Percentiles rank a stretch among this genome's conserved stretches.
phyloP scores from a whole-genome alignment of 2,113 vertebrate genomes.

The Rhineura floridana region DNA sequence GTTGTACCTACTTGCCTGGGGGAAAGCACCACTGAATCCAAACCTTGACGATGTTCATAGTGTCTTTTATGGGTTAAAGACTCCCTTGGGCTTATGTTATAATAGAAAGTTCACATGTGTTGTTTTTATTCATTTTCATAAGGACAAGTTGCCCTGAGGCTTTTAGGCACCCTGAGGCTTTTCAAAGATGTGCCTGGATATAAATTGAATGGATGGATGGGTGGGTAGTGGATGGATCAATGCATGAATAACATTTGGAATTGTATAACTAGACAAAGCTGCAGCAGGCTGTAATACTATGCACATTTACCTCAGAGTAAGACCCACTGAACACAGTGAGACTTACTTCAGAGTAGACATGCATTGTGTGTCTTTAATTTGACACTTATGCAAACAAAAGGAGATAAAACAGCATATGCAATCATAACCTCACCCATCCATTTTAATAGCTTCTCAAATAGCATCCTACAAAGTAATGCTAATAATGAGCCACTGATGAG shows the following conservation, averaged over 20 bases:
- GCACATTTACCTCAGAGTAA: background rate
- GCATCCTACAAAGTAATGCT: conserved; percentile 9
- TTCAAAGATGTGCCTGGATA: background rate
- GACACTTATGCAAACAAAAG: conserved; percentile 16
- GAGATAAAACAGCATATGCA: conserved; percentile 2
- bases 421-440: background rate
- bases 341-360: background rate
- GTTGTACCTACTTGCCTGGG: background rate
- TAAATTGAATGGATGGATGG: conserved; percentile 4
- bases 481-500: conserved; percentile 20
- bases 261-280: background rate
- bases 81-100: background rate
- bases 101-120: background rate
- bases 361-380: conserved; percentile 13
- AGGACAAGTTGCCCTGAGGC: background rate
- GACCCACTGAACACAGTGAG: background rate
- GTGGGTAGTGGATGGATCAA: too few relatives aligned
- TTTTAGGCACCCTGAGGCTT: background rate
- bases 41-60: too few relatives aligned
- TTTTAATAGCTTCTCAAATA: conserved; percentile 28
- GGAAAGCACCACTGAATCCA: background rate
- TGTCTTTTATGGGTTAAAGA: too few relatives aligned
- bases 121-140: background rate
- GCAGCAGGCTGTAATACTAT: background rate
- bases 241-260: background rate